Conservation (phyloP, 1,140 invertebrate species). For the Drosophila ficusphila region DNA sequence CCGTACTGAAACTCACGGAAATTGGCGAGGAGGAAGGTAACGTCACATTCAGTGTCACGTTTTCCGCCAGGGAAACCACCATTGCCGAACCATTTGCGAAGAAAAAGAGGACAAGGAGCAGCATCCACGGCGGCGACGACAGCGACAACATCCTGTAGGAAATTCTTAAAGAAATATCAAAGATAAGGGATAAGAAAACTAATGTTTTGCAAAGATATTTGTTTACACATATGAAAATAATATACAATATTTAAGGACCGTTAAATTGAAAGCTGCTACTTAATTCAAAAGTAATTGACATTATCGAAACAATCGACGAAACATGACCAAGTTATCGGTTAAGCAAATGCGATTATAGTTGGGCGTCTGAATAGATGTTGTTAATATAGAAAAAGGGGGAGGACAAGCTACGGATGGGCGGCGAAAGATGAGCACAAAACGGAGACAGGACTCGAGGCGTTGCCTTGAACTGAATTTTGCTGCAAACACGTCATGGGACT, state of each 20-base stretch:
- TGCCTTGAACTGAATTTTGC: constrained; percentile 71
- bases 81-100: constrained; percentile 17
- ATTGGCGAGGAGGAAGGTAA: constrained; percentile 10
- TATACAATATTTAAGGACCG: too few species aligned
- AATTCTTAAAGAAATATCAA: constrained; percentile 11
- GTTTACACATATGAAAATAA: too few species aligned
- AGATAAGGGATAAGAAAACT: neutral
- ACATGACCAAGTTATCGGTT: neutral
- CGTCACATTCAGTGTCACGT: constrained; percentile 31
- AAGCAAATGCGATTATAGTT: neutral
- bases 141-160: constrained; percentile 50
- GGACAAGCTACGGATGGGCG: neutral
- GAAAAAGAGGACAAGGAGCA: constrained; percentile 15
- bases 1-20: constrained; percentile 23
- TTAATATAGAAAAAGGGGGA: neutral
- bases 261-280: too few species aligned
- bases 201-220: too few species aligned
- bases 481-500: constrained; percentile 29
- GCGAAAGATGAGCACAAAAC: constrained; percentile 1
- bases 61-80: constrained; percentile 35
- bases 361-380: neutral
- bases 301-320: constrained; percentile 9
- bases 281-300: neutral
- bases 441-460: constrained; percentile 52
- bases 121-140: constrained; percentile 39